Percentiles rank a stretch among this genome's conserved stretches.
These are phyloP conservation scores for Desoria tigrina DNA, from an alignment of 2,888 invertebrate genomes.

Conservation along the genomic window DNA sequence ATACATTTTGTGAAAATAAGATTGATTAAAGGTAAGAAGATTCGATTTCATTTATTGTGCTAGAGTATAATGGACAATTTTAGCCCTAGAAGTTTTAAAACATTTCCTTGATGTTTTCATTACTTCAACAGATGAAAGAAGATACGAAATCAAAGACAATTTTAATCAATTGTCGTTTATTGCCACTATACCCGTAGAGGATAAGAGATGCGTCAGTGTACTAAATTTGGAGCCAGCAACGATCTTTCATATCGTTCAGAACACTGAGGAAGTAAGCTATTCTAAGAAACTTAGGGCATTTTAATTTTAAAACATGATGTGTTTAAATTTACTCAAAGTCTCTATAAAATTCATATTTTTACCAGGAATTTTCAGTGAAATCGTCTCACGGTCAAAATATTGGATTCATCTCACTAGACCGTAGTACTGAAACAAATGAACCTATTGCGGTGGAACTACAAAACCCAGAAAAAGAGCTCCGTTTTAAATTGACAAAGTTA, in stretches of 20 bases:
- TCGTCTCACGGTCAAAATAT: conserved; percentile 5
- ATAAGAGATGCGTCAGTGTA: neutral
- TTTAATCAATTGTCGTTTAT: conserved; percentile 8
- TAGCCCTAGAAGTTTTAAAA: too few relatives aligned
- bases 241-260: conserved; percentile 3
- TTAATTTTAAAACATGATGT: neutral
- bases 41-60: neutral
- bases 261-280: neutral
- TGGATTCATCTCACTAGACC: neutral
- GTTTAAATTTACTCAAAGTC: neutral
- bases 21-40: conserved; percentile 3
- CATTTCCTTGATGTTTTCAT: too few relatives aligned
- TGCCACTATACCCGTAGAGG: neutral
- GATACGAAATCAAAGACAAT: conserved; percentile 12
- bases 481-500: conserved; percentile 1
- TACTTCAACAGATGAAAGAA: conserved; percentile 1
- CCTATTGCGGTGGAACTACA: neutral
- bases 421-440: neutral
- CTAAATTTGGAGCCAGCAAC: neutral
- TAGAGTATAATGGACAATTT: too few relatives aligned
- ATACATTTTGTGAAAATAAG: conserved; percentile 13
- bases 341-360: too few relatives aligned
- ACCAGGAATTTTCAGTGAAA: neutral
- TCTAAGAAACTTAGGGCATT: neutral
- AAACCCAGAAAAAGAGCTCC: neutral